Percentiles rank a stretch among this genome's conserved stretches.
Evolutionary conservation across 2,113 vertebrate genomes (phyloP).

Genomic region (Micromys minutus): DNA sequence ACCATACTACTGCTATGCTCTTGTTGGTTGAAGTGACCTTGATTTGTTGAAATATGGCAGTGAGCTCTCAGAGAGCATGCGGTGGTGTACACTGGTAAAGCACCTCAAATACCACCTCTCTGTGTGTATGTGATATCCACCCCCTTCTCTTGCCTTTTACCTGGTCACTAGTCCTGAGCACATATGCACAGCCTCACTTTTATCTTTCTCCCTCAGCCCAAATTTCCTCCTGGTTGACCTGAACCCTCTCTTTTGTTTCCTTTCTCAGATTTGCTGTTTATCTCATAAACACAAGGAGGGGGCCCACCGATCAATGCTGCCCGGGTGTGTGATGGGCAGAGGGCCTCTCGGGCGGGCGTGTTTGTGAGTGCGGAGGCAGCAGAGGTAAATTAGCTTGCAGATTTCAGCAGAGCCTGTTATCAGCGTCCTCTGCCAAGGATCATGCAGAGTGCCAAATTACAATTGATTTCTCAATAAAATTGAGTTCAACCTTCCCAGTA

Average conservation of each 20-base stretch:
- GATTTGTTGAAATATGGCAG: conserved; percentile 59
- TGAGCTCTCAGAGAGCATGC: conserved; percentile 66
- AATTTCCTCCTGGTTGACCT: background rate
- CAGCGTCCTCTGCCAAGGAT: conserved; percentile 83
- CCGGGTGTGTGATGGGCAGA: conserved; percentile 66
- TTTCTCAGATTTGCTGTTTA: conserved; percentile 65
- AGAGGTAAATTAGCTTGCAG: conserved; percentile 85
- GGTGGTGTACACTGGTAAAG: conserved; percentile 67
- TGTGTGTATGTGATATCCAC: fast-evolving
- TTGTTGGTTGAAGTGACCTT: conserved; percentile 34
- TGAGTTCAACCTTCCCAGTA: conserved; percentile 84
- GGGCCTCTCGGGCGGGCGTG: conserved; percentile 50
- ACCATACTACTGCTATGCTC: background rate
- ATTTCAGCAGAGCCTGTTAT: conserved; percentile 84
- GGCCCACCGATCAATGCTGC: conserved; percentile 31
- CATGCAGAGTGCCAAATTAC: conserved; percentile 85
- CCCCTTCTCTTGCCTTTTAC: background rate
- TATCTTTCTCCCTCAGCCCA: background rate
- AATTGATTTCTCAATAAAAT: conserved; percentile 90
- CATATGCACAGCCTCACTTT: background rate
- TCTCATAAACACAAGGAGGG: conserved; percentile 60
- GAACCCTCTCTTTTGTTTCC: conserved; percentile 31
- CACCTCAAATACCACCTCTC: background rate
- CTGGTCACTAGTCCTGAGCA: background rate
- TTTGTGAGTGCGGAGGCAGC: conserved; percentile 81